A percentile compares a stretch with the other conserved stretches of the same genome.
Conservation (phyloP, 2,113 vertebrate genomes). For the Pavo muticus region DNA sequence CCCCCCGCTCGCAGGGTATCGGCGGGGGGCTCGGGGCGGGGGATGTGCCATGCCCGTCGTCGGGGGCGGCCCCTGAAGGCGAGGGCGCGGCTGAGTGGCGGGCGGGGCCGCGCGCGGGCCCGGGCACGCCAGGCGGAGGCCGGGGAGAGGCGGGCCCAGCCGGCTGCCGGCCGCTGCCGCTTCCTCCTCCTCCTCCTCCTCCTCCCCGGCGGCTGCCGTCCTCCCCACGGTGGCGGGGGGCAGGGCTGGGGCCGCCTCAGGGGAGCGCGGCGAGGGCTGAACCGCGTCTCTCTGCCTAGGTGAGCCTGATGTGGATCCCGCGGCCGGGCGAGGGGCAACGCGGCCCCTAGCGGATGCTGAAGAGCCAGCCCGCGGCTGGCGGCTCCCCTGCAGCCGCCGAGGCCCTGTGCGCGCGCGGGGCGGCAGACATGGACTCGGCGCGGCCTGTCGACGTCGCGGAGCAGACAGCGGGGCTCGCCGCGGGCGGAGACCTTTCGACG, state of each 20-base stretch:
- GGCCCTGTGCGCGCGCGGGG: not conserved
- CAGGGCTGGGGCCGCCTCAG: not conserved
- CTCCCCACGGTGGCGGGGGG: constrained; percentile 5
- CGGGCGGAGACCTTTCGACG: constrained; percentile 1
- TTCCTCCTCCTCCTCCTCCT: not conserved
- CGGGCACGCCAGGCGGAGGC: not conserved
- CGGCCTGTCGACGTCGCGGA: constrained; percentile 50
- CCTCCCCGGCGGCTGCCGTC: not conserved
- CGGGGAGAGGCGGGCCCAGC: too few relatives aligned
- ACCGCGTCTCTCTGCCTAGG: not conserved
- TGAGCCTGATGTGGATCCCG: not conserved
- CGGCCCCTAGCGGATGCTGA: constrained; percentile 26
- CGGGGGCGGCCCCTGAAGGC: not conserved
- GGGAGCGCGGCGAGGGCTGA: not conserved
- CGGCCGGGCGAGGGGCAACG: not conserved
- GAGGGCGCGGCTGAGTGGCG: not conserved
- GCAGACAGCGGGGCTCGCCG: constrained; percentile 15
- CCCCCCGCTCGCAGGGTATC: too few relatives aligned
- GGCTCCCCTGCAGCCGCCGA: constrained; percentile 25
- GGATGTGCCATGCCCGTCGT: too few relatives aligned
- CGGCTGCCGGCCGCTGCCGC: too few relatives aligned
- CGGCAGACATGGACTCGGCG: constrained; percentile 47
- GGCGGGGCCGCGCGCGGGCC: not conserved
- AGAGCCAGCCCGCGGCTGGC: not conserved
- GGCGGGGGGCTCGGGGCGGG: not conserved